Evolutionary conservation across 2,888 invertebrate genomes (phyloP), one percentile per base, ranked within the genome.

Genomic region (Ormyrus thymus): DNA sequence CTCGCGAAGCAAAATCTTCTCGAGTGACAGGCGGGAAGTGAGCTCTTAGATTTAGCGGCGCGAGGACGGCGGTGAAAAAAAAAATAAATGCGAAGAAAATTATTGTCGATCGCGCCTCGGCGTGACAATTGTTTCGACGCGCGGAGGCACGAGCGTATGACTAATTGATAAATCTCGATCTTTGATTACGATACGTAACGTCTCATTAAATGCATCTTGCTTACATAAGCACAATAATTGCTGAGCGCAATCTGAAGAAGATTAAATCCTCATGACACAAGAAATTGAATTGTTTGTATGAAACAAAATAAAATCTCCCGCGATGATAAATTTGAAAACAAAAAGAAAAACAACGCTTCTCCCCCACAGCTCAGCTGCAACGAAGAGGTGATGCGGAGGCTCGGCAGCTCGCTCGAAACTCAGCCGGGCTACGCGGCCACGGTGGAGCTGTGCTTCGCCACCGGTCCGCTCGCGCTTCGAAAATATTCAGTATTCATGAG

Each of bases 381-480:
- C 53, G 93, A 93, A 80, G 94, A 93, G 86, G 93, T 96, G 90
- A 92, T 93, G 65, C 90, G 91, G 50, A 90, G 93, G 73, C 91
- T 92, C 1, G 93, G 94, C n/a, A 83, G 82, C 70, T 82, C 86
- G 81, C 86, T 92, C 0, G 90, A 91, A 0, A 91, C 91, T 10
- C 91, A 93, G 1, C 93, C 94, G 82, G 94, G 96, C 86, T 95
- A 96, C 89, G 96, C 97, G 0, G 94, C 95, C 81, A 97, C 97
- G 0, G 96, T 97, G 71, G 94, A 95, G 86, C 91, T 95, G 80
- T 95, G 95, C 83, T 97, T 98, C 87, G 93, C 93, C 80, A 93
- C 93, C 69, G 97, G 97, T 0, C 96, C 97, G 0, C 88, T 91
- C 0, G 88, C 90, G 50, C 86, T 95, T n/a, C 92, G 94, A 59